phyloP scores from a whole-genome alignment of 2,888 invertebrate species.

The Malthinus flaveolus region DNA sequence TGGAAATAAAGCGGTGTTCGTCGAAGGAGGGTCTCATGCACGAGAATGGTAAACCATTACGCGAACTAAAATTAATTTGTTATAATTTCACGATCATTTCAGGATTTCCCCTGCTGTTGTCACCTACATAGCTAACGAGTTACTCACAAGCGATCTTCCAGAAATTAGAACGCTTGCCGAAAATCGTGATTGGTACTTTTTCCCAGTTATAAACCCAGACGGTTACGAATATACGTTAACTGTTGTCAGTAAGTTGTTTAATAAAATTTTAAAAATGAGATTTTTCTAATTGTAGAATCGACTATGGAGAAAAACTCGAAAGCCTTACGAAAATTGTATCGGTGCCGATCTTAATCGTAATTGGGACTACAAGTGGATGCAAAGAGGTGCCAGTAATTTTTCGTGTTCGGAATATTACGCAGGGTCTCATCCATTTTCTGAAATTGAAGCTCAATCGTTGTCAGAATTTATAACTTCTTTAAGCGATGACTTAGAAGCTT shows the following conservation, averaged over 20 bases:
- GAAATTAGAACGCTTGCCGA: conserved; percentile 63
- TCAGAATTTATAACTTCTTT: conserved; percentile 59
- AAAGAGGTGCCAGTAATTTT: conserved; percentile 57
- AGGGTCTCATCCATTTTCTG: conserved; percentile 71
- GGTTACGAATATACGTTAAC: conserved; percentile 68
- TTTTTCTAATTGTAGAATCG: background rate
- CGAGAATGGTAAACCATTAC: background rate
- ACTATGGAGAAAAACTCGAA: conserved; percentile 57
- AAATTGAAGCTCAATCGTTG: conserved; percentile 63
- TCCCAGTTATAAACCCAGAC: conserved; percentile 75
- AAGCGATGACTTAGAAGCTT: conserved; percentile 60
- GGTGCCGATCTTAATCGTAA: conserved; percentile 53
- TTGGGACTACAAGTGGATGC: background rate
- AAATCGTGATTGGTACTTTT: conserved; percentile 73
- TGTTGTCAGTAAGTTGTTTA: background rate
- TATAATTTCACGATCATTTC: background rate
- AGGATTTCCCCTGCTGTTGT: conserved; percentile 38
- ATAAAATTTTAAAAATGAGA: background rate
- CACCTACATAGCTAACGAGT: conserved; percentile 64
- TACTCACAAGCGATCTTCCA: conserved; percentile 64
- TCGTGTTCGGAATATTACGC: conserved; percentile 68
- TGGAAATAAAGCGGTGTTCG: background rate
- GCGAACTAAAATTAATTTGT: background rate
- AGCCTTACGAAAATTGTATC: conserved; percentile 70
- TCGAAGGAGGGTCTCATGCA: background rate